Evolutionary conservation across 2,113 vertebrate genomes (phyloP).

Genomic region (Lampris megalopsis): DNA sequence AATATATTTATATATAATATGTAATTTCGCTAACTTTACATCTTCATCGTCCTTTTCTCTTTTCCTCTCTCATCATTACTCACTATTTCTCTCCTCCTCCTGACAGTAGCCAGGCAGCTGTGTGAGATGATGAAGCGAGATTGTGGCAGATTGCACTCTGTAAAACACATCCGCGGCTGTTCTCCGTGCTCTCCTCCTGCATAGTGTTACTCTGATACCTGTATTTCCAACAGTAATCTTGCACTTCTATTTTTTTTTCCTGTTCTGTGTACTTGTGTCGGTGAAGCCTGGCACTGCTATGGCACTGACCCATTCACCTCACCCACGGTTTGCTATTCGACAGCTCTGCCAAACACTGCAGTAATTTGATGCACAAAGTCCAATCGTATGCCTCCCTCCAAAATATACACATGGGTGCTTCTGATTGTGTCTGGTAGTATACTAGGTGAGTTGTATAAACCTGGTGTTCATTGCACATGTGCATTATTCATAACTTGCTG

Average conservation of each 20-base stretch:
- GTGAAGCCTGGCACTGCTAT: conserved; percentile 53
- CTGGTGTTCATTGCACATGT: conserved; percentile 35
- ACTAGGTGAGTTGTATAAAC: conserved; percentile 54
- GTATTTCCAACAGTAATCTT: conserved; percentile 37
- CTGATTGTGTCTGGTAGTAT: conserved; percentile 63
- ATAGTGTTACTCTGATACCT: conserved; percentile 42
- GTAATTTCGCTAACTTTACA: conserved; percentile 72
- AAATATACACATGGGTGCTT: conserved; percentile 62
- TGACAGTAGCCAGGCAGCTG: conserved; percentile 62
- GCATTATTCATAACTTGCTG: conserved; percentile 37
- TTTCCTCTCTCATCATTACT: conserved; percentile 14
- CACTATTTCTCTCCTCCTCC: conserved; percentile 33
- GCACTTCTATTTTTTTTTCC: conserved; percentile 42
- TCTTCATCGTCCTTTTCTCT: conserved; percentile 61
- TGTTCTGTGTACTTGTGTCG: conserved; percentile 53
- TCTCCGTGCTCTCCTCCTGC: conserved; percentile 44
- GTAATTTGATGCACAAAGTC: conserved; percentile 58
- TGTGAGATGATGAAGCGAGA: conserved; percentile 60
- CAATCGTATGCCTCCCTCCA: conserved; percentile 53
- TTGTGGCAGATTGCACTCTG: conserved; percentile 54
- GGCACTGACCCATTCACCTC: conserved; percentile 30
- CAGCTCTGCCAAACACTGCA: conserved; percentile 62
- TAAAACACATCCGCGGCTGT: conserved; percentile 47
- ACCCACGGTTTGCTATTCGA: conserved; percentile 61
- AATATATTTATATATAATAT: conserved; percentile 88